Base-by-base conservation (phyloP, 1,140 invertebrate species). In the Tetragonula clypearis region DNA sequence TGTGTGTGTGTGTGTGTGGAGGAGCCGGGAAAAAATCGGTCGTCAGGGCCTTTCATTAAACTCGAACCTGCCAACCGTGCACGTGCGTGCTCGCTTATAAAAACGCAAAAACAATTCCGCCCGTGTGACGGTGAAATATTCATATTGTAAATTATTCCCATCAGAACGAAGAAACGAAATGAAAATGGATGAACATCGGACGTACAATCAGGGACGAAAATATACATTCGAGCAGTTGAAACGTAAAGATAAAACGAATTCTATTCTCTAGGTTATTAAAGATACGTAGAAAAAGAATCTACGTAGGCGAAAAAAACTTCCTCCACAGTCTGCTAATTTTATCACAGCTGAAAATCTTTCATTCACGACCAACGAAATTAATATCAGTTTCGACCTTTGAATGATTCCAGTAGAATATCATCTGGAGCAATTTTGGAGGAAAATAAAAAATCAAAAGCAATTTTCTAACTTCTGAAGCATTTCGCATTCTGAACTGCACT, bases 41-140 rank as follows among this genome's bases (percentile, higher is more conserved):
- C 75, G 58, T 62, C 58, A 35, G 26, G 75, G 35, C 62, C 60
- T 77, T 77, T 77, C 75, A 77, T 77, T 77, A 65, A 77, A 77
- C 35, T 65, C 75, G 58, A 77, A 77, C 23, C 58, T 55, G 73
- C 26, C 49, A 74, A 17, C 41, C 49, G 1, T 26, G n/a, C 58
- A 17, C 5, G n/a, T 21, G 30, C 56, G 6, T 12, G 14, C 35
- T 3, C 58, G 60, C 35, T 77, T 49, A 77, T 77, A 49, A 41
- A 65, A 65, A 77, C 60, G 41, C 19, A 65, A 26, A 77, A 65
- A 65, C 75, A 65, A 77, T 65, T 21, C 23, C 17, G 17, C 49
- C 49, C 21, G 58, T 26, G 35, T 17, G 15, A 60, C 35, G 58
- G 35, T 49, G 30, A 77, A 65, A 65, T 65, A 77, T 65, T 62